Evolutionary conservation across 2,113 vertebrate species (phyloP), one percentile per base, ranked within the genome.

Genomic region (Pica pica): DNA sequence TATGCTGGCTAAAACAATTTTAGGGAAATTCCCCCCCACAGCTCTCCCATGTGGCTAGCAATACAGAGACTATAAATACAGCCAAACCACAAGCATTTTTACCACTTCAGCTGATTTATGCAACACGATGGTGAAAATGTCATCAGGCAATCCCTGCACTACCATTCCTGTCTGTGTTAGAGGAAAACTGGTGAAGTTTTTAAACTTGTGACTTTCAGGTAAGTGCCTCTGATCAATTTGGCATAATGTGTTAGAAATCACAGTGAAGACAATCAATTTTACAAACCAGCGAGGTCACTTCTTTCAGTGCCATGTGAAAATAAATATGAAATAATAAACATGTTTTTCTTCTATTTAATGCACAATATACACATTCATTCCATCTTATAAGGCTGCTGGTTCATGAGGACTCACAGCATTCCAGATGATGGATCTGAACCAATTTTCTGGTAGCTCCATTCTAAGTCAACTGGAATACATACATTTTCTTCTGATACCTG

Each of bases 61-160:
- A 92, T 64, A 71, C 46, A 63, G 85, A 83, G 41, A 67, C 60
- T 67, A 83, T 74, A 90, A 96, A 88, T 89, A 86, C 27, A 86
- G 90, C 88, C 94, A 95, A 94, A 93, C 93, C 92, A 87, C 92
- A 95, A 88, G 56, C 68, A 90, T 92, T 97, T 96, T 96, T 97
- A 95, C 93, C 83, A 92, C 82, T 96, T 91, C 15, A 86, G 85
- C 47, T 94, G 87, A 95, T 95, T 90, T 95, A 93, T 90, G 76
- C 56, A 81, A 83, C 42, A 68, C 1, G 71, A 80, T 53, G 85
- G 64, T 77, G 88, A 80, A 94, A 93, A 94, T 93, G 82, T 86
- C 82, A 88, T 83, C 90, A 89, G 52, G 60, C 77, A 94, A 63
- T 63, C 56, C 83, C 80, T 47, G 44, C 18, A 80, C 24, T 55